These are phyloP conservation scores for Acrocyrtus sp. DNA, from an alignment of 2,888 invertebrate genomes.

Conservation along the genomic window DNA sequence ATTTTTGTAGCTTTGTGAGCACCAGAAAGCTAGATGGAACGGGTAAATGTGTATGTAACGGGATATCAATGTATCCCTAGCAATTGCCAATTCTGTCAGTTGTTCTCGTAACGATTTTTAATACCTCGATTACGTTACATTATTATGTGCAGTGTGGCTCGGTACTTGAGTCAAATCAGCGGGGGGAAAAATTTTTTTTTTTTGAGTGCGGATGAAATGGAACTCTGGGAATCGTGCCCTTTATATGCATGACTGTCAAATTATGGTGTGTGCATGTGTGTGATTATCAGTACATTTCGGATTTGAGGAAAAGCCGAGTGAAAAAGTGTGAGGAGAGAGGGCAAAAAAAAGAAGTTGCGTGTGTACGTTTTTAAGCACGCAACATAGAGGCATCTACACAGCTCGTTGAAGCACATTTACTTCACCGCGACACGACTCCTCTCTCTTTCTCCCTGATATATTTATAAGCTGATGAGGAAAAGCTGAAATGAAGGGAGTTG, in stretches of 20 bases:
- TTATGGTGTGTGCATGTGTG: conserved; percentile 18
- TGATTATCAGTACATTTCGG: conserved; percentile 37
- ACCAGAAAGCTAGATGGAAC: too few relatives aligned
- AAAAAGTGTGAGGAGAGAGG: conserved; percentile 13
- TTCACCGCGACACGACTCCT: background rate
- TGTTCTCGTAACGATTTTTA: conserved; percentile 42
- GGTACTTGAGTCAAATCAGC: too few relatives aligned
- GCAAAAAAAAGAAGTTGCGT: conserved; percentile 40
- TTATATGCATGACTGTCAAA: conserved; percentile 46
- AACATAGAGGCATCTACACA: background rate
- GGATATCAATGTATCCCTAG: too few relatives aligned
- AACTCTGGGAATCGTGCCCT: conserved; percentile 15
- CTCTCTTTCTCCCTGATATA: background rate
- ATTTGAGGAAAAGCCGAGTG: conserved; percentile 28
- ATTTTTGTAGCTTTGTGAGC: too few relatives aligned
- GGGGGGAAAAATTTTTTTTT: too few relatives aligned
- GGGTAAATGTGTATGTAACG: too few relatives aligned
- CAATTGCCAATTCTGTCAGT: too few relatives aligned
- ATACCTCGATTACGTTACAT: conserved; percentile 36
- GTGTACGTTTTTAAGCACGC: conserved; percentile 9
- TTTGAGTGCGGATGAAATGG: too few relatives aligned
- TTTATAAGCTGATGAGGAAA: background rate
- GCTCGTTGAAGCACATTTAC: background rate
- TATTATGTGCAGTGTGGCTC: background rate
- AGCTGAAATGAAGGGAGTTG: background rate